Evolutionary conservation across 1,140 invertebrate genomes (phyloP).

Genomic region (Aphis craccivora): DNA sequence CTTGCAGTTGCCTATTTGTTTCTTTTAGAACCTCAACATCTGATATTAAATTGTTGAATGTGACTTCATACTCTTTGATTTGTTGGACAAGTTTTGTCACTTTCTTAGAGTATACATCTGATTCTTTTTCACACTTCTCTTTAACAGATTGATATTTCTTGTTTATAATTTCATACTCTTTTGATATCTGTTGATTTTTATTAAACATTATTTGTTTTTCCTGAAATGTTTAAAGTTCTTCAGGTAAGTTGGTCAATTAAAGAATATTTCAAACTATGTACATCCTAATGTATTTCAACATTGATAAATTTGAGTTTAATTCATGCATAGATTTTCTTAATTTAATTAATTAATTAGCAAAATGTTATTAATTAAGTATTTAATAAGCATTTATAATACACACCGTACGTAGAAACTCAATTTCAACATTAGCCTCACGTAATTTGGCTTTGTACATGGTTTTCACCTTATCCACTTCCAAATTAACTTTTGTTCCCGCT

Average conservation of each 20-base stretch:
- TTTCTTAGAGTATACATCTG: neutral
- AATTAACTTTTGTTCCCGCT: neutral
- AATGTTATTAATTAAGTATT: neutral
- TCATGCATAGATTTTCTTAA: neutral
- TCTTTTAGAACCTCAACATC: neutral
- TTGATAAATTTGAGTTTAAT: neutral
- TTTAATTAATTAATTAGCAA: neutral
- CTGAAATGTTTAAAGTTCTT: neutral
- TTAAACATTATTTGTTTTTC: neutral
- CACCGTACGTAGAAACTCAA: neutral
- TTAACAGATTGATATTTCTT: neutral
- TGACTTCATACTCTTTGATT: slow-evolving; percentile 15
- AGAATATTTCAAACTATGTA: neutral
- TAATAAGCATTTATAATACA: neutral
- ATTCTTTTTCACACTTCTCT: neutral
- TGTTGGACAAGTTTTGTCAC: neutral
- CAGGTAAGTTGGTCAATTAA: neutral
- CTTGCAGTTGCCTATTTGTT: slow-evolving; percentile 26
- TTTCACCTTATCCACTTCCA: slow-evolving; percentile 20
- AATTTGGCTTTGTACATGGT: slow-evolving; percentile 10
- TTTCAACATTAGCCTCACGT: neutral
- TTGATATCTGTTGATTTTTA: neutral
- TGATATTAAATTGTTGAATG: neutral
- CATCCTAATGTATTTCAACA: neutral
- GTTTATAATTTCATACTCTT: neutral